Evolutionary conservation across 92 coral and sea anemone genomes (phyloP).

Genomic region (Desmophyllum pertusum): DNA sequence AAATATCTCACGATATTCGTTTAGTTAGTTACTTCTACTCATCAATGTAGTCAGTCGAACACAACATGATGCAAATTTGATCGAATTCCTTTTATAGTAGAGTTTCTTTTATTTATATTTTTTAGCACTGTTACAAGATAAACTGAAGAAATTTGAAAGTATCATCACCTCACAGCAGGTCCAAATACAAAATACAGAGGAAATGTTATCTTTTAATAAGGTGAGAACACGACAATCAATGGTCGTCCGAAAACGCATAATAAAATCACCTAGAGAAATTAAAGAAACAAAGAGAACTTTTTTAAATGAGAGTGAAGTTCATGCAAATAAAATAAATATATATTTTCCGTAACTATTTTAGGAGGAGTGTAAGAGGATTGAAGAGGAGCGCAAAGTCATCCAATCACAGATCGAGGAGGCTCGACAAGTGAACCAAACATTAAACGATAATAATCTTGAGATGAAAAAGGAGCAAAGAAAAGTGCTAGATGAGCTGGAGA

Average conservation of each 20-base stretch:
- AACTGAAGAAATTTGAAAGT: slow-evolving; percentile 80
- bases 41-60: too few species aligned
- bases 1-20: too few species aligned
- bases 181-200: slow-evolving; percentile 78
- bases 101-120: slow-evolving; percentile 10
- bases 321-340: not conserved
- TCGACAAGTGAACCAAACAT: slow-evolving; percentile 53
- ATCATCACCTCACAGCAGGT: slow-evolving; percentile 83
- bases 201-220: slow-evolving; percentile 79
- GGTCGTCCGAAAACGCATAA: too few species aligned
- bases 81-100: not conserved
- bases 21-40: not conserved
- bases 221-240: slow-evolving; percentile 45
- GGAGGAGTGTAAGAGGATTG: slow-evolving; percentile 78
- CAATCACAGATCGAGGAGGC: slow-evolving; percentile 58
- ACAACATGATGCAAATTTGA: not conserved
- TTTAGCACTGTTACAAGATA: slow-evolving; percentile 71
- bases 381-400: slow-evolving; percentile 46
- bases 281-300: not conserved
- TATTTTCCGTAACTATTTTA: slow-evolving; percentile 18
- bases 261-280: not conserved
- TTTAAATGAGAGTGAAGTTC: not conserved
- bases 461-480: slow-evolving; percentile 62
- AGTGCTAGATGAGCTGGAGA: slow-evolving; percentile 55
- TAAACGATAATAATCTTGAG: slow-evolving; percentile 48